Conservation (phyloP, 1,140 invertebrate genomes). For the Psix sp. region DNA sequence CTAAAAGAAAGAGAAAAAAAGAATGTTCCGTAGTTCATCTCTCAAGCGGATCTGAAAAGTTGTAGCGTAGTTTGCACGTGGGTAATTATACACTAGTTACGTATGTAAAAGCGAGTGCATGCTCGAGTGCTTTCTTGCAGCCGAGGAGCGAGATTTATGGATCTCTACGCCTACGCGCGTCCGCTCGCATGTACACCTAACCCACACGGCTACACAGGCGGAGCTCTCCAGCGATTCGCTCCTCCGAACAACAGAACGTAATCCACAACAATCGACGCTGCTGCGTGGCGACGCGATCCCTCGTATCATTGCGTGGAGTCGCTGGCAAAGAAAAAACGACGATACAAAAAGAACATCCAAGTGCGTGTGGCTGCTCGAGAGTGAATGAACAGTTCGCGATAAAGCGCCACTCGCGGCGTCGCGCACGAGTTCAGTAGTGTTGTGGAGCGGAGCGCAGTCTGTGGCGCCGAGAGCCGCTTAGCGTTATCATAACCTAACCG, state of each 20-base stretch:
- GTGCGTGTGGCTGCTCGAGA: background rate
- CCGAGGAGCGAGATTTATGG: background rate
- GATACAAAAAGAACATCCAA: background rate
- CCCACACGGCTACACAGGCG: background rate
- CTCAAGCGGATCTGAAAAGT: no score
- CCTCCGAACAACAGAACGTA: background rate
- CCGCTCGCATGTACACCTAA: background rate
- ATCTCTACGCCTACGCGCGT: conserved; percentile 2
- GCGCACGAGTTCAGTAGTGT: no score
- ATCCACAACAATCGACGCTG: background rate
- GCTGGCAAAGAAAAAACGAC: background rate
- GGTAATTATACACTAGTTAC: conserved; percentile 3
- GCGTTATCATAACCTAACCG: conserved; percentile 6
- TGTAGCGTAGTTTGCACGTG: background rate
- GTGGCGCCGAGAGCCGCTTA: background rate
- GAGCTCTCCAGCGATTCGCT: background rate
- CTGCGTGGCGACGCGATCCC: background rate
- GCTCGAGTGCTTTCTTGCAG: conserved; percentile 1
- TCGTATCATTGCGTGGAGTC: background rate
- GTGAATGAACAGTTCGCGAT: background rate
- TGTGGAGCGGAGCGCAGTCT: background rate
- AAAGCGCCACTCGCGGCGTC: conserved; percentile 3
- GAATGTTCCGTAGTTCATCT: background rate
- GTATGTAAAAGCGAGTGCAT: background rate
- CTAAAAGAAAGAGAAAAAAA: background rate